Evolutionary conservation across 2,888 invertebrate species (phyloP).

Genomic region (Parnassius apollo): DNA sequence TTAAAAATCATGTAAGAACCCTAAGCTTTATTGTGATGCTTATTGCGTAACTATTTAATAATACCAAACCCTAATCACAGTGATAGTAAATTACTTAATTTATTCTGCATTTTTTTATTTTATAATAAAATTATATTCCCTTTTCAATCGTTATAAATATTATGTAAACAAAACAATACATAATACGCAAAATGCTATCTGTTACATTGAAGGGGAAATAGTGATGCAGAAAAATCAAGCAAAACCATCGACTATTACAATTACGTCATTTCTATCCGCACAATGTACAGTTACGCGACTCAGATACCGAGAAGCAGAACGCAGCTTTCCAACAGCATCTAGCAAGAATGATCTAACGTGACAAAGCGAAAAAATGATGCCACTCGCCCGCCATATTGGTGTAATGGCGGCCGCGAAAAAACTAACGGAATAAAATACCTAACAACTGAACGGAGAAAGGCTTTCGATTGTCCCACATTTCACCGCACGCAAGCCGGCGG

Average conservation of each 20-base stretch:
- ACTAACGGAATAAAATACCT: slow-evolving; percentile 81
- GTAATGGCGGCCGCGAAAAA: slow-evolving; percentile 78
- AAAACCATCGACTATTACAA: slow-evolving; percentile 46
- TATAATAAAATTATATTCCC: no score
- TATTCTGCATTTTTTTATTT: no score
- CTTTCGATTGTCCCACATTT: slow-evolving; percentile 81
- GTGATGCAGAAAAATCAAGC: slow-evolving; percentile 30
- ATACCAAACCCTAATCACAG: no score
- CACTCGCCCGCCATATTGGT: slow-evolving; percentile 70
- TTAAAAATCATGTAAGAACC: no score
- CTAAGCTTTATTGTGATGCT: no score
- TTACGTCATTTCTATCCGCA: slow-evolving; percentile 67
- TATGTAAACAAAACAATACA: no score
- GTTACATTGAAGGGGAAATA: no score
- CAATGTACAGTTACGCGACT: slow-evolving; percentile 71
- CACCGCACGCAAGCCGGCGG: slow-evolving; percentile 68
- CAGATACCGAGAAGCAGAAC: slow-evolving; percentile 62
- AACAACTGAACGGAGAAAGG: slow-evolving; percentile 77
- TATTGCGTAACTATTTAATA: no score
- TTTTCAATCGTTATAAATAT: no score
- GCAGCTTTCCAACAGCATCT: slow-evolving; percentile 72
- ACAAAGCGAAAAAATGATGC: slow-evolving; percentile 79
- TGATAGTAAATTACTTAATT: no score
- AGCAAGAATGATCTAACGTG: slow-evolving; percentile 81
- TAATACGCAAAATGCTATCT: no score